Conservation (phyloP, 2,888 invertebrate species). For the Tiliacea citrago region DNA sequence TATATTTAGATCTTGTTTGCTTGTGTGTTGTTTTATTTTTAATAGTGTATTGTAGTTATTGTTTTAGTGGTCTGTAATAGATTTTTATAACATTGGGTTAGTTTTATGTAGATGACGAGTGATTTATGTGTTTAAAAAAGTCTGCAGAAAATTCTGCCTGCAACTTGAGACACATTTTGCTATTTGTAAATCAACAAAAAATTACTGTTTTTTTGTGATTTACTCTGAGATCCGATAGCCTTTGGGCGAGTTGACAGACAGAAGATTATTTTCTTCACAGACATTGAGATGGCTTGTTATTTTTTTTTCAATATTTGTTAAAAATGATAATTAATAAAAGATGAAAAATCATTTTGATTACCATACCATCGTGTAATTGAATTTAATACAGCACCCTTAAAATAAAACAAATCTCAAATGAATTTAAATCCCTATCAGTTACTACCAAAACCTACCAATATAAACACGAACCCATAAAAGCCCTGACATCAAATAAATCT, state of each 20-base stretch:
- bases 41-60: conserved; percentile 27
- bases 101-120: neutral
- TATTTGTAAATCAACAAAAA: neutral
- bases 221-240: too few relatives aligned
- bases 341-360: neutral
- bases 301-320: neutral
- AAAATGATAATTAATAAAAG: rapidly evolving
- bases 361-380: conserved; percentile 10
- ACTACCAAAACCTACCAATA: conserved; percentile 51
- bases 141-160: neutral
- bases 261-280: neutral
- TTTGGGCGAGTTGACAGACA: neutral
- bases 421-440: conserved; percentile 44
- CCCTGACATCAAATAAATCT: conserved; percentile 67
- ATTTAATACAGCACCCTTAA: neutral
- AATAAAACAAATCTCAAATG: conserved; percentile 18
- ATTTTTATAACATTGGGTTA: conserved; percentile 5
- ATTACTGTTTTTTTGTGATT: neutral
- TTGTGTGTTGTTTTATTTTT: conserved; percentile 30
- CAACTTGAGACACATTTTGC: neutral
- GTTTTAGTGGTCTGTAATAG: conserved; percentile 28
- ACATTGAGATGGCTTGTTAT: neutral
- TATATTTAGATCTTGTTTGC: conserved; percentile 62
- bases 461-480: conserved; percentile 61
- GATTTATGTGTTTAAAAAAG: neutral